phyloP scores from a whole-genome alignment of 2,888 invertebrate species.

The Tromatobia lineatoria region DNA sequence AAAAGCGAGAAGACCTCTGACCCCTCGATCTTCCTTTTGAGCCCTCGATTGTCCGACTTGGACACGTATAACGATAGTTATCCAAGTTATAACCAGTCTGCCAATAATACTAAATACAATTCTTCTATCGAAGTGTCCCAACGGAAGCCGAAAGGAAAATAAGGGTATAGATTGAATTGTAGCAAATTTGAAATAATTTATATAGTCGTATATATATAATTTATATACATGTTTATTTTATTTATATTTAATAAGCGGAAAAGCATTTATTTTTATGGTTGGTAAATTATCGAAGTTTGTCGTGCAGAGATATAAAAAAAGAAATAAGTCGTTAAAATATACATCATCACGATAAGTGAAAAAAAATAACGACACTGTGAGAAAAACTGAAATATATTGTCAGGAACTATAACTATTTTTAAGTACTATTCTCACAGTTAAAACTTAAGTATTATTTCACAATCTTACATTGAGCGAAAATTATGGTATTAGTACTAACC shows the following conservation, averaged over 20 bases:
- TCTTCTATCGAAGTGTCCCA: background rate
- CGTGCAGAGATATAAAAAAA: too few species aligned
- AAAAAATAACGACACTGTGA: too few species aligned
- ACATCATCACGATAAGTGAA: too few species aligned
- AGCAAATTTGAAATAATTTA: background rate
- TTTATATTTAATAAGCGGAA: too few species aligned
- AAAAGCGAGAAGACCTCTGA: constrained; percentile 58
- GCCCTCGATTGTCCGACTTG: constrained; percentile 70
- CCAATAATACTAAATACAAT: constrained; percentile 20
- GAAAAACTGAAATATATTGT: too few species aligned
- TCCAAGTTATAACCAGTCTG: constrained; percentile 35
- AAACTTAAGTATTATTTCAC: background rate
- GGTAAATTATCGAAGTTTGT: too few species aligned
- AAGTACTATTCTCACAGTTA: background rate
- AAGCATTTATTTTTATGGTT: too few species aligned
- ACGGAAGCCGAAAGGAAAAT: background rate
- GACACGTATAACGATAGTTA: constrained; percentile 75
- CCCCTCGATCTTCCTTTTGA: constrained; percentile 67
- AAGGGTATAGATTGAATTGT: background rate
- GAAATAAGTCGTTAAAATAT: too few species aligned
- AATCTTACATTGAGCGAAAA: too few species aligned
- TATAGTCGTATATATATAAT: background rate
- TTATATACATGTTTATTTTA: too few species aligned
- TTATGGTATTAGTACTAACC: too few species aligned
- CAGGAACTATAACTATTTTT: too few species aligned